A percentile compares a stretch with the other conserved stretches of the same genome.
These are phyloP conservation scores for Alethe diademata DNA, from an alignment of 2,113 vertebrate species.

Conservation along the genomic window DNA sequence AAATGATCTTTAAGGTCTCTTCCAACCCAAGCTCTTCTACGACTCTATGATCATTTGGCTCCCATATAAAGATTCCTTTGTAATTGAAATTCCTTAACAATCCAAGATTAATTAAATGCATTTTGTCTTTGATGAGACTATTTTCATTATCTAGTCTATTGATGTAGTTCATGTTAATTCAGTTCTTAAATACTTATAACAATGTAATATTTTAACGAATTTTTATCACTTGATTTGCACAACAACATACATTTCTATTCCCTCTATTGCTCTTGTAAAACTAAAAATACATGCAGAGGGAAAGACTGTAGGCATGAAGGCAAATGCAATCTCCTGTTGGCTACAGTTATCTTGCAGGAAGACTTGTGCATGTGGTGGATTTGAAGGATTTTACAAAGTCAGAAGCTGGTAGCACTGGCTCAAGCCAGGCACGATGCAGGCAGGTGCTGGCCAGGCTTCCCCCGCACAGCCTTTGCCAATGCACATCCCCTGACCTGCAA, in stretches of 20 bases:
- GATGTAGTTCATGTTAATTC: not conserved
- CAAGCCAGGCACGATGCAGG: not conserved
- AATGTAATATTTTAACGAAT: not conserved
- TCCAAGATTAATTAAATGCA: not conserved
- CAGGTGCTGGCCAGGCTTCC: conserved; percentile 48
- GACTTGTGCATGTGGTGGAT: not conserved
- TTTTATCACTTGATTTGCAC: not conserved
- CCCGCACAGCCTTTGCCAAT: not conserved
- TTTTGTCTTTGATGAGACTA: not conserved
- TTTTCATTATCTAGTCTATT: not conserved
- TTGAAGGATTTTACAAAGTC: not conserved
- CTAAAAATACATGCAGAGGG: not conserved
- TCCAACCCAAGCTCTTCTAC: not conserved
- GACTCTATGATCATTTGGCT: not conserved
- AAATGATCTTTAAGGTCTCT: not conserved
- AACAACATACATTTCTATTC: not conserved
- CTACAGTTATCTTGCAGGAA: not conserved
- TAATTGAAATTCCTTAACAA: not conserved
- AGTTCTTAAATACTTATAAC: not conserved
- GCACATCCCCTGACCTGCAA: not conserved
- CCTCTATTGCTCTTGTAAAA: not conserved
- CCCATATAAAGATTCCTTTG: not conserved
- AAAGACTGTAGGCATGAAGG: not conserved
- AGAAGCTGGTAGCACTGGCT: not conserved
- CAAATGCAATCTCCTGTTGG: not conserved